Base-by-base conservation (phyloP, 2,797 vertebrate species). In the Silurus lanzhouensis region DNA sequence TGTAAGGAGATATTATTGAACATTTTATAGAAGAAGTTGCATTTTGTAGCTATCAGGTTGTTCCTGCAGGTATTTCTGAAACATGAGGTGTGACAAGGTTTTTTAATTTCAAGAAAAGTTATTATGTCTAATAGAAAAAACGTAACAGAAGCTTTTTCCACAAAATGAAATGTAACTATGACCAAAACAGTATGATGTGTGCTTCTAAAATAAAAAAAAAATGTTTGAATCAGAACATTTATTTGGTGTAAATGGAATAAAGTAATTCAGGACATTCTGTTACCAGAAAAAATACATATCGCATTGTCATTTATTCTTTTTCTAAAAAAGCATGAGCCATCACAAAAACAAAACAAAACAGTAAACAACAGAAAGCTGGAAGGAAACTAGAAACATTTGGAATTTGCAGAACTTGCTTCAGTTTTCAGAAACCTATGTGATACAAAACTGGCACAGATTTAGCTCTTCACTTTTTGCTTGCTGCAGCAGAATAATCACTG, bases 401-500 rank as follows among this genome's bases (percentile, higher is more conserved):
- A 9, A 27, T 3, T 17, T 25, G 6, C 55, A 55, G n/a, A 48
- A n/a, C 72, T 57, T 60, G 17, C 55, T 20, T 60, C 58, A 78
- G 27, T 27, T 57, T 27, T 17, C 75, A 60, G 27, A 57, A 27
- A 55, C 13, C 22, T 75, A 27, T 44, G 31, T 22, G 20, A 79
- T 1, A 46, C 7, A n/a, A 80, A 5, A 14, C 3, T 1, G 7
- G 20, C 22, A 61, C 27, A n/a, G 19, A 44, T 63, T 44, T 78
- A n/a, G 15, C 31, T n/a, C 57, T 22, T 63, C 83, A 85, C 61
- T 85, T 86, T 46, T 38, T 20, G 25, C 71, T 77, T 44, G 22
- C 75, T 68, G 48, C 20, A 70, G 70, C 71, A 48, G 60, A 82
- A 72, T 76, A 72, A 87, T 79, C 25, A 64, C 15, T n/a, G 61